Evolutionary conservation across 2,888 invertebrate genomes (phyloP).

Genomic region (Calameuta idolon): DNA sequence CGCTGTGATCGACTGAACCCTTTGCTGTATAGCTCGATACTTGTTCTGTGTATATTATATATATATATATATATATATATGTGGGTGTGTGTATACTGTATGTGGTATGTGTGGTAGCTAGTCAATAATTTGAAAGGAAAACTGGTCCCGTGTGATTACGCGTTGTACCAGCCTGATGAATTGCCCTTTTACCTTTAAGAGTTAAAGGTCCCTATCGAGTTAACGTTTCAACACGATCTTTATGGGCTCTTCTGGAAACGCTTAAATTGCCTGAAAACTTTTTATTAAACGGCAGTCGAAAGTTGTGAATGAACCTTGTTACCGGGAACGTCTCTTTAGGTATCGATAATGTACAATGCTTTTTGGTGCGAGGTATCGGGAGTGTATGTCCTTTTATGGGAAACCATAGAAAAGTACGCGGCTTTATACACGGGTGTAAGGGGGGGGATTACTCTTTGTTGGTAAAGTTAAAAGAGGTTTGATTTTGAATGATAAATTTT

Average conservation of each 20-base stretch:
- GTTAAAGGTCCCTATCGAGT: background rate
- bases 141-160: background rate
- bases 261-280: background rate
- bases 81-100: too few relatives aligned
- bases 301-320: background rate
- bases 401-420: background rate
- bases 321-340: background rate
- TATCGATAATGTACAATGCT: background rate
- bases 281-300: background rate
- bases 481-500: background rate
- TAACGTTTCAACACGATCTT: background rate
- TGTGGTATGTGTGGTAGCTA: background rate
- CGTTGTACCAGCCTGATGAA: background rate
- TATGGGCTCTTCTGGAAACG: background rate
- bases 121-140: background rate
- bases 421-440: too few relatives aligned
- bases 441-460: too few relatives aligned
- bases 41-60: background rate
- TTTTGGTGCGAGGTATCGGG: background rate
- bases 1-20: background rate
- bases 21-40: background rate
- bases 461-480: too few relatives aligned
- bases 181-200: background rate
- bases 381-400: background rate
- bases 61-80: too few relatives aligned